A percentile compares a stretch with the other conserved stretches of the same genome.
phyloP scores from a whole-genome alignment of 1,140 invertebrate genomes.

The Procambarus clarkii region DNA sequence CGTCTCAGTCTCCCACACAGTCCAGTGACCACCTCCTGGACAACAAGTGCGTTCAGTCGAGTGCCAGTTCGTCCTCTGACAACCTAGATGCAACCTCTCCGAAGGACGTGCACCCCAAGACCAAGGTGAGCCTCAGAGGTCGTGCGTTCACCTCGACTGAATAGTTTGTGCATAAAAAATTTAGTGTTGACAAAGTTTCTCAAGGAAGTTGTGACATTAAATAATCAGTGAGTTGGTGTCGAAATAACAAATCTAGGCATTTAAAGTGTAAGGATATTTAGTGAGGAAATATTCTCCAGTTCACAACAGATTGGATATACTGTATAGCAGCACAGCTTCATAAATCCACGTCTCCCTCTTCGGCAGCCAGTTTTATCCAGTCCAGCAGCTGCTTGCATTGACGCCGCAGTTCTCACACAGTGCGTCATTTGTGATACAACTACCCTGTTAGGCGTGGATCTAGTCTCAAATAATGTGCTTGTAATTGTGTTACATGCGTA shows the following conservation, averaged over 20 bases:
- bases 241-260: not conserved
- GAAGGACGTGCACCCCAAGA: conserved; percentile 38
- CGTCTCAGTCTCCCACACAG: conserved; percentile 64
- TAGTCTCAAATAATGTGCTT: too few species aligned
- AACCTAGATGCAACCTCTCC: conserved; percentile 53
- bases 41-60: conserved; percentile 66
- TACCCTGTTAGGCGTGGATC: too few species aligned
- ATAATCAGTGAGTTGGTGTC: not conserved
- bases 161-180: not conserved
- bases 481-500: too few species aligned
- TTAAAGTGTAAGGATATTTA: too few species aligned
- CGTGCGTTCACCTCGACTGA: not conserved
- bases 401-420: too few species aligned
- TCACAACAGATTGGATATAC: too few species aligned
- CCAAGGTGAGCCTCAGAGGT: conserved; percentile 37
- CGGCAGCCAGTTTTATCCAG: too few species aligned
- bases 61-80: conserved; percentile 61
- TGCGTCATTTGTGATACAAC: too few species aligned
- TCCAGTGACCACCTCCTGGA: conserved; percentile 60
- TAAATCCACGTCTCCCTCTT: too few species aligned
- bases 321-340: too few species aligned
- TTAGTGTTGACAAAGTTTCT: not conserved
- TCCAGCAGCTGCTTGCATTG: too few species aligned
- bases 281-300: too few species aligned
- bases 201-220: not conserved